Base-by-base conservation (phyloP, 1,140 invertebrate species). In the Carposina sasakii region DNA sequence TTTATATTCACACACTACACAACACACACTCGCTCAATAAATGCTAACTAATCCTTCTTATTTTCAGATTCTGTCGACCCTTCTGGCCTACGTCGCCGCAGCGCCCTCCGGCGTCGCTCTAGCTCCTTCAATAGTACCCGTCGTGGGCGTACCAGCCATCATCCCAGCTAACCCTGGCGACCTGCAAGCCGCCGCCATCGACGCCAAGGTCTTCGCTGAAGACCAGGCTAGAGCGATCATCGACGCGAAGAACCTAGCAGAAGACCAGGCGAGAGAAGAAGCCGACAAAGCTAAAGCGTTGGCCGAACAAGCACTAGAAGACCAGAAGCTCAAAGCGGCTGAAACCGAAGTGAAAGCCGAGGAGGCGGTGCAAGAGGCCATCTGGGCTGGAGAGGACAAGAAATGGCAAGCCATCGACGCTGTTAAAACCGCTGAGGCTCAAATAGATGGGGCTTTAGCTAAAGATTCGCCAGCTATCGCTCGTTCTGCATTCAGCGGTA, bases 111-210 rank as follows among this genome's bases (percentile, higher is more conserved):
- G 53, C 10, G 33, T 26, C 12, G 20, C 15, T 12, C 6, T 53
- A 8, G 43, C 51, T 1, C 45, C 56, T 13, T 15, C 46, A 20
- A 28, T 46, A 8, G 46, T 54, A 1, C 48, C 30, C 1, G 17
- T 67, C 12, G 51, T 51, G 16, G 24, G 67, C 3, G 52, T 60
- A 2, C 59, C 63, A 0, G 63, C 54, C 15, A 20, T 59, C 2
- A 65, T 65, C 30, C 63, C 72, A 2, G 57, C 74, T 13, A 79
- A 77, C 69, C 54, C 68, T 6, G 77, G 76, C 13, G 77, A 81
- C 57, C 67, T 71, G 0, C 77, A 81, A 53, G 77, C 76, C 4
- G 77, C 77, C 12, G 63, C 53, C 16, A 78, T 79, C 10, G 60
- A 82, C 40, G 71, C 76, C 19, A 67, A 82, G 49, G 71, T 75